Base-by-base conservation (phyloP, 2,797 vertebrate genomes). In the Monodelphis domestica region DNA sequence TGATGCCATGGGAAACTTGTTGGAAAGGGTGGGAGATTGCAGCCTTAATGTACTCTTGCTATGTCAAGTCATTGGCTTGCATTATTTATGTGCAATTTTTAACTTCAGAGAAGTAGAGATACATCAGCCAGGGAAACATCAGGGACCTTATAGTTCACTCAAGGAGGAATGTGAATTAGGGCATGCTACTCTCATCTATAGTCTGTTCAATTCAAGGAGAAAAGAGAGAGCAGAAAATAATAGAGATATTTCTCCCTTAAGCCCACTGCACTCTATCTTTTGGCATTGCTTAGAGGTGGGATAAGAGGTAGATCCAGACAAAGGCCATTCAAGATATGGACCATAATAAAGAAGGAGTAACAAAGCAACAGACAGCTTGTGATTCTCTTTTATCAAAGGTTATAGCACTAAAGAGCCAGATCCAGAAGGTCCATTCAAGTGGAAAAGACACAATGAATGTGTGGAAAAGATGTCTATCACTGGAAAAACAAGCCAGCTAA, bases 81-180 rank as follows among this genome's bases (percentile, higher is more conserved):
- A 97, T 97, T 97, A 97, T 97, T 97, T 97, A 97, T 96, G 95
- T 96, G 96, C 96, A 95, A 89, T 96, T 97, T 97, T 97, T 97
- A 97, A 97, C 97, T 78, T 93, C 54, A 51, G n/a, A 97, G 55
- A 95, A 96, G 97, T 93, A 97, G 95, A 97, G 95, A 95, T 93
- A 95, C 93, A 96, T 95, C 95, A n/a, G 90, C 91, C 94, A 95
- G 91, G 95, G 91, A 97, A 90, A 96, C 96, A 92, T 96, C 96
- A 97, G 96, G 53, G 89, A 93, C 95, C 92, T 91, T 95, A 91
- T 92, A 97, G 95, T 95, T 96, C 63, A 0, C 96, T 96, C 96
- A 97, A 97, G 97, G 96, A 97, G 96, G 87, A 97, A 96, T 97
- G 94, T 91, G 97, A 97, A 97, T 95, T 95, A 96, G 95, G 94